phyloP scores from a whole-genome alignment of 2,888 invertebrate species.

The Meiosimyza decipiens region DNA sequence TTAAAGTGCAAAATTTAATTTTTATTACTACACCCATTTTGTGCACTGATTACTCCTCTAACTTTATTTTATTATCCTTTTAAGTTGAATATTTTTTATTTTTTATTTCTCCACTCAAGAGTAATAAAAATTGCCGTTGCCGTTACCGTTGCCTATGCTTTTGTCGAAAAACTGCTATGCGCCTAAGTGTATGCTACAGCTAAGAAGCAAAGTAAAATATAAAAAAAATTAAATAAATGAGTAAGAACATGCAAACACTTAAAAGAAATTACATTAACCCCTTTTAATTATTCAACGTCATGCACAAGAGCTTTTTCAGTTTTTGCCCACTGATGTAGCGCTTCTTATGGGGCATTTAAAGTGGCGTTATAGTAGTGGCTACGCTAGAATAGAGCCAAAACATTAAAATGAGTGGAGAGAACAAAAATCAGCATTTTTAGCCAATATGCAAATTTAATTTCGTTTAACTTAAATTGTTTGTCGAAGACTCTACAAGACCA shows the following conservation, averaged over 20 bases:
- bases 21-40: too few species aligned
- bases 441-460: not conserved
- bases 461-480: too few species aligned
- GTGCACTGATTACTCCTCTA: too few species aligned
- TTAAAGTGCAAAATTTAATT: too few species aligned
- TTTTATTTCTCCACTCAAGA: not conserved
- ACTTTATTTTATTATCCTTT: not conserved
- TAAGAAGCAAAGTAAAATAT: too few species aligned
- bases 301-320: not conserved
- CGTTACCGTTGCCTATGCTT: too few species aligned
- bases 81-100: not conserved
- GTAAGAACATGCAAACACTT: slow-evolving; percentile 8
- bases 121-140: not conserved
- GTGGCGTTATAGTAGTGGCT: too few species aligned
- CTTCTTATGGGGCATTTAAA: not conserved
- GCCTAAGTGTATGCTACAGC: not conserved
- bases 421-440: not conserved
- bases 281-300: slow-evolving; percentile 15
- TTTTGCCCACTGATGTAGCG: not conserved
- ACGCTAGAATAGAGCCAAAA: too few species aligned
- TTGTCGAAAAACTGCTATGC: not conserved
- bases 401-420: not conserved
- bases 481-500: too few species aligned
- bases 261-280: slow-evolving; percentile 9
- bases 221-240: too few species aligned